Evolutionary conservation across 1,140 invertebrate species (phyloP), one percentile per base, ranked within the genome.

Genomic region (Cherax quadricarinatus): DNA sequence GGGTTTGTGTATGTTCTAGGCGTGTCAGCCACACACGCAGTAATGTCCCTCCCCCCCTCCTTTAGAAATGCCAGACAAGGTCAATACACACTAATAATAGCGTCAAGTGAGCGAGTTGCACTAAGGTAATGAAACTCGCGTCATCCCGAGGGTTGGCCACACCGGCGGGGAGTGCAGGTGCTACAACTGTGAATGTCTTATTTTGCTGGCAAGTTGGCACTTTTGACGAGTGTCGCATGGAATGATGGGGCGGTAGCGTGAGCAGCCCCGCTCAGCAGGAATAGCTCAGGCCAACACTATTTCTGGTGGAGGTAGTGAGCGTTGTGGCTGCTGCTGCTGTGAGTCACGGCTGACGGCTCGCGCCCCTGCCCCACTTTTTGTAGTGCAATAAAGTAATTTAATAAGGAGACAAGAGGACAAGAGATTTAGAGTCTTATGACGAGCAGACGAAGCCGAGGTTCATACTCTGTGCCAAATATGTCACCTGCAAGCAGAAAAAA

Each of bases 181-280:
- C 80, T 80, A 79, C 80, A 16, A 48, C 49, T 73, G 88, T 81
- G 88, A 49, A 79, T 79, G 80, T 89, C 80, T 89, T 83, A 83
- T 73, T 89, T 89, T 89, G 80, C 88, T 83, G 48, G 88, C 88
- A 70, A 48, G 57, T 89, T 89, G 88, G 88, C 88, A 89, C 88
- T 89, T 89, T 89, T 89, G 88, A 89, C 88, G 88, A 89, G 88
- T 89, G 88, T 89, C 80, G 83, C 88, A 83, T 89, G 88, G 88
- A 89, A 83, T 89, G 81, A 89, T 89, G 88, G 70, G 88, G 80
- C 79, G 80, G 60, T 66, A 48, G 80, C 51, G 81, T 24, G 30
- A 41, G 30, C 30, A 41, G 30, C 30, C 30, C 30, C 30, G 87
- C 14, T 30, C 51, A 66, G 41, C 87, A 80, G 66, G 88, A 89